Percentiles rank a stretch among this genome's conserved stretches.
These are phyloP conservation scores for Drosophila merina DNA, from an alignment of 2,888 invertebrate genomes.

Conservation along the genomic window DNA sequence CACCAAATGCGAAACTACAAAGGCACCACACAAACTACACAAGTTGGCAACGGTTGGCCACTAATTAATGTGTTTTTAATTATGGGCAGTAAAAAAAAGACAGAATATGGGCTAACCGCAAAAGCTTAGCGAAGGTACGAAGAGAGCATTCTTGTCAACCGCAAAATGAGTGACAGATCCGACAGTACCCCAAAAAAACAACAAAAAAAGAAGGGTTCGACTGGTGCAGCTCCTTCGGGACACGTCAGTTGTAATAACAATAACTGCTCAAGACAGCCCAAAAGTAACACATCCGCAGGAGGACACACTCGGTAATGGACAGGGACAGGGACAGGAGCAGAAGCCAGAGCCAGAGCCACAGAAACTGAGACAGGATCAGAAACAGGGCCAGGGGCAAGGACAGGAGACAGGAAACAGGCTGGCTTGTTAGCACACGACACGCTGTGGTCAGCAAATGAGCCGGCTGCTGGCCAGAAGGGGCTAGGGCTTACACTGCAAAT, in stretches of 20 bases:
- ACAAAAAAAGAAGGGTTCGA: slow-evolving; percentile 47
- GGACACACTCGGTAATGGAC: slow-evolving; percentile 45
- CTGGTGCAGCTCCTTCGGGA: slow-evolving; percentile 54
- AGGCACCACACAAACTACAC: slow-evolving; percentile 34
- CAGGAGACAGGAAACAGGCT: slow-evolving; percentile 42
- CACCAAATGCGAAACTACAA: slow-evolving; percentile 41
- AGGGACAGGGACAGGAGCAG: slow-evolving; percentile 43
- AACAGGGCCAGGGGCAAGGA: slow-evolving; percentile 25
- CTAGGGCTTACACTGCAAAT: slow-evolving; percentile 14
- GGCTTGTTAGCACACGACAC: slow-evolving; percentile 77
- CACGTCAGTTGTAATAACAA: slow-evolving; percentile 71
- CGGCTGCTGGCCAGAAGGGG: slow-evolving; percentile 58
- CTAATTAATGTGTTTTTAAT: slow-evolving; percentile 78
- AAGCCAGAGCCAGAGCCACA: slow-evolving; percentile 12
- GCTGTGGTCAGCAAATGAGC: slow-evolving; percentile 73
- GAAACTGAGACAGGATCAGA: slow-evolving; percentile 4
- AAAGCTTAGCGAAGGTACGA: slow-evolving; percentile 62
- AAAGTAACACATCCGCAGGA: slow-evolving; percentile 70
- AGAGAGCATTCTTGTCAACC: slow-evolving; percentile 48
- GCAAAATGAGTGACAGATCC: slow-evolving; percentile 67
- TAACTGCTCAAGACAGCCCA: slow-evolving; percentile 77
- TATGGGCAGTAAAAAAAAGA: slow-evolving; percentile 52
- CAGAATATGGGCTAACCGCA: slow-evolving; percentile 56
- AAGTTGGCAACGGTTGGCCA: slow-evolving; percentile 35
- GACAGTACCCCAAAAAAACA: neutral